Evolutionary conservation across 2,113 vertebrate species (phyloP).

Genomic region (Triplophysa dalaica): DNA sequence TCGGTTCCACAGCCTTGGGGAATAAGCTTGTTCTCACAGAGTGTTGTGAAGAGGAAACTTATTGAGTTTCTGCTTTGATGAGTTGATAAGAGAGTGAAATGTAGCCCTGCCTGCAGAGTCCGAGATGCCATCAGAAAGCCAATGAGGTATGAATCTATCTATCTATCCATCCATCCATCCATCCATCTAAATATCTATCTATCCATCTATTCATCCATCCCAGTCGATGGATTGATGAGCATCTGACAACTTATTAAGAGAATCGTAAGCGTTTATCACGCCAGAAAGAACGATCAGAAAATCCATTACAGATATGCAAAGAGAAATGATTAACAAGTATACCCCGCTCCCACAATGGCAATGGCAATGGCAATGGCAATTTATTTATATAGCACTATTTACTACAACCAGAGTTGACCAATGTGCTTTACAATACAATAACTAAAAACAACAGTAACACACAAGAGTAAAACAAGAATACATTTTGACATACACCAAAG

Average conservation of each 20-base stretch:
- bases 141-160: background rate
- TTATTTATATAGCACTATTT: too few species aligned
- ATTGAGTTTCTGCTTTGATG: conserved; percentile 45
- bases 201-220: background rate
- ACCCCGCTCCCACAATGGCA: background rate
- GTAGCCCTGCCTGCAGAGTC: background rate
- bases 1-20: background rate
- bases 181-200: background rate
- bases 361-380: too few species aligned
- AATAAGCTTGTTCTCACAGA: conserved; percentile 16
- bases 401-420: too few species aligned
- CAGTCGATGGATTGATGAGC: background rate
- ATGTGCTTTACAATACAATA: too few species aligned
- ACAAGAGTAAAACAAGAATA: too few species aligned
- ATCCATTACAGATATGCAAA: conserved; percentile 9
- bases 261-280: conserved; percentile 14
- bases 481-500: too few species aligned
- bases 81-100: conserved; percentile 39
- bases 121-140: conserved; percentile 18
- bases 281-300: conserved; percentile 7
- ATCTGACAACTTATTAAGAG: background rate
- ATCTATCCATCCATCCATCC: background rate
- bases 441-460: too few species aligned
- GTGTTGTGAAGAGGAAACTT: conserved; percentile 9
- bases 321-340: conserved; percentile 14